Conservation (phyloP, 2,888 invertebrate genomes). For the Hirtodrosophila histrioides region DNA sequence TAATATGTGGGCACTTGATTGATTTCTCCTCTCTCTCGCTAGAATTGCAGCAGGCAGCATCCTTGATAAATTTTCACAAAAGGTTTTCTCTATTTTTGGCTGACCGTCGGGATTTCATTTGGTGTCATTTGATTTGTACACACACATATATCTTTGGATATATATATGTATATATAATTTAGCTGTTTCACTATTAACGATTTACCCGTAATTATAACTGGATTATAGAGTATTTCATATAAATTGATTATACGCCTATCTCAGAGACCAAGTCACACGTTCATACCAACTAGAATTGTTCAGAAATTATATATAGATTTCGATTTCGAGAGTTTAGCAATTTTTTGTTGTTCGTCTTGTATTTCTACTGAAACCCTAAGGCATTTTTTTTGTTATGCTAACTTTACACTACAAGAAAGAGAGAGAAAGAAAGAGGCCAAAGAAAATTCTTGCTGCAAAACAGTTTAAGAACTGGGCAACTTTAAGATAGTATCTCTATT, state of each 20-base stretch:
- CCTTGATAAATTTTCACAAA: conserved; percentile 28
- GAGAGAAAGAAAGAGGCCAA: conserved; percentile 12
- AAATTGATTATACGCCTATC: conserved; percentile 53
- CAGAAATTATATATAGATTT: background rate
- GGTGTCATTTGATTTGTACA: conserved; percentile 9
- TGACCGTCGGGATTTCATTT: conserved; percentile 40
- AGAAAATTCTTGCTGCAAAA: conserved; percentile 12
- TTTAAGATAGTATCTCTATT: too few species aligned
- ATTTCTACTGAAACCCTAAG: conserved; percentile 78
- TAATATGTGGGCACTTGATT: conserved; percentile 66
- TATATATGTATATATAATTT: conserved; percentile 12
- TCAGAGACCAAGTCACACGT: conserved; percentile 53
- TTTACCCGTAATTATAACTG: conserved; percentile 73
- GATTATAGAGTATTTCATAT: conserved; percentile 57
- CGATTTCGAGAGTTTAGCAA: conserved; percentile 23
- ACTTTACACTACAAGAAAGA: conserved; percentile 38
- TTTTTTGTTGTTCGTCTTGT: conserved; percentile 43
- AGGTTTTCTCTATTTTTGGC: conserved; percentile 46
- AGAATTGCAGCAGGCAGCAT: conserved; percentile 23
- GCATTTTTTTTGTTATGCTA: conserved; percentile 46
- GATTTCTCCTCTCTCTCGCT: conserved; percentile 35
- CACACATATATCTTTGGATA: conserved; percentile 14
- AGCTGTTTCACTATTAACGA: conserved; percentile 27
- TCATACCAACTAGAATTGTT: conserved; percentile 4
- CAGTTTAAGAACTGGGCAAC: conserved; percentile 13